phyloP scores from a whole-genome alignment of 2,113 vertebrate genomes.

The Grallaria varia region DNA sequence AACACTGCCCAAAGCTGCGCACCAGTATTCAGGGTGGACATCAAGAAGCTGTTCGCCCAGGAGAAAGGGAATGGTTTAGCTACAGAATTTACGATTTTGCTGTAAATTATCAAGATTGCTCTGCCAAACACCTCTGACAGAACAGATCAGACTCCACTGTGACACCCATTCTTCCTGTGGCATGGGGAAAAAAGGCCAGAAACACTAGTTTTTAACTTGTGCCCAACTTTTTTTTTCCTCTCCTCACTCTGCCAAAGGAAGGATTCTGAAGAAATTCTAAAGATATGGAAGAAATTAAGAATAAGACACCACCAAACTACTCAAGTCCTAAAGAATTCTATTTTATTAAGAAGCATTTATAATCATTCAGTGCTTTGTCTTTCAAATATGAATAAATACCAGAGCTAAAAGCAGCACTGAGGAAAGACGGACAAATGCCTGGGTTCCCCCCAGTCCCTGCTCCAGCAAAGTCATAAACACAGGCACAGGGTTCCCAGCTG shows the following conservation, averaged over 20 bases:
- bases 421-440: background rate
- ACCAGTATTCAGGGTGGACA: background rate
- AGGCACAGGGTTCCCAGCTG: background rate
- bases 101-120: background rate
- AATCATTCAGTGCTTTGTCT: background rate
- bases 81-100: background rate
- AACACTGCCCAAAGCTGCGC: background rate
- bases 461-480: background rate
- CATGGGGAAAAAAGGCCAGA: background rate
- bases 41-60: background rate
- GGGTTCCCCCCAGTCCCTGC: background rate
- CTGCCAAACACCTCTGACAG: background rate
- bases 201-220: background rate
- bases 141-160: background rate
- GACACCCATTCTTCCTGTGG: rapidly evolving
- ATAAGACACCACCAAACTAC: background rate
- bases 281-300: background rate
- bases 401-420: background rate
- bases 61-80: background rate
- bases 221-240: background rate
- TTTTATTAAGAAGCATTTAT: background rate
- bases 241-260: background rate
- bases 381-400: background rate
- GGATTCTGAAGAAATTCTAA: background rate
- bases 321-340: background rate